Conservation (phyloP, 2,113 vertebrate genomes). For the Cebus imitator region DNA sequence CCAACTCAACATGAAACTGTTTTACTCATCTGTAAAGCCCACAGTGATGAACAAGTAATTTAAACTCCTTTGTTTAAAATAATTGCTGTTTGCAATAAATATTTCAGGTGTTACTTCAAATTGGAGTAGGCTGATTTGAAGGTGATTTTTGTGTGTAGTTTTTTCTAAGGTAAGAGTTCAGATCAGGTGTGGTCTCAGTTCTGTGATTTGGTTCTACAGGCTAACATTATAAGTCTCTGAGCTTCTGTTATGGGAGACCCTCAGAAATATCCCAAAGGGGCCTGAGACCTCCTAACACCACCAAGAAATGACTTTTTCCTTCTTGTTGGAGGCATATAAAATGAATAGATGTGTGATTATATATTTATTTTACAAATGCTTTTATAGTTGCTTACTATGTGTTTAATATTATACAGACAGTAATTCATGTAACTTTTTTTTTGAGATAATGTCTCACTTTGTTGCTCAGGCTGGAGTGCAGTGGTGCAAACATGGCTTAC, state of each 20-base stretch:
- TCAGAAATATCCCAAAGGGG: neutral
- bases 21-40: neutral
- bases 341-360: neutral
- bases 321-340: neutral
- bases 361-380: neutral
- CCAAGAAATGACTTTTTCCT: neutral
- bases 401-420: neutral
- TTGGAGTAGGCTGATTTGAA: neutral
- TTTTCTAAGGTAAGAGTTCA: neutral
- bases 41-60: neutral
- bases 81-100: slow-evolving; percentile 10
- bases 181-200: neutral
- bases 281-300: neutral
- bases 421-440: neutral
- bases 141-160: neutral
- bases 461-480: no score
- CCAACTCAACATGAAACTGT: neutral
- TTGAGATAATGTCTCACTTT: no score
- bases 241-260: neutral
- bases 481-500: no score
- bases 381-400: neutral
- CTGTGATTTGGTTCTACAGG: neutral
- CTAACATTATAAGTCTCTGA: neutral
- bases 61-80: slow-evolving; percentile 7
- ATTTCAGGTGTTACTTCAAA: neutral